These are phyloP conservation scores for Geococcyx californianus DNA, from an alignment of 2,113 vertebrate genomes.

Conservation along the genomic window DNA sequence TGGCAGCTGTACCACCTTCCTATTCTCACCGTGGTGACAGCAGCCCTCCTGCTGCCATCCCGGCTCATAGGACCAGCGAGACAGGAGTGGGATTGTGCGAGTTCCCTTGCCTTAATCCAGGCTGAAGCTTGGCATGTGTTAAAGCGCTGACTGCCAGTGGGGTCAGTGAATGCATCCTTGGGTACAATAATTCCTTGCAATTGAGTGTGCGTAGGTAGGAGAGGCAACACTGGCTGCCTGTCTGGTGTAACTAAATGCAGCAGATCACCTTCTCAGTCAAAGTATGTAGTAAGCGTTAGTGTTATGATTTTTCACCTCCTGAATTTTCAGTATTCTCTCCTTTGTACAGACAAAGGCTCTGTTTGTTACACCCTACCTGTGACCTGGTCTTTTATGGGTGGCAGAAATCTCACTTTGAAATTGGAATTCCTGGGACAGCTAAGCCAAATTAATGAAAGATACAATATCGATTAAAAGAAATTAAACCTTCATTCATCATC, in stretches of 20 bases:
- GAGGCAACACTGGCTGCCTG: neutral
- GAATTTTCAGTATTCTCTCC: neutral
- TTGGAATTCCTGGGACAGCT: neutral
- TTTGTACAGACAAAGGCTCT: neutral
- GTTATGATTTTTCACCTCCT: neutral
- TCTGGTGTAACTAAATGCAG: neutral
- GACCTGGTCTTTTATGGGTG: neutral
- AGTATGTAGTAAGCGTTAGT: fast-evolving
- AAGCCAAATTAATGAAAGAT: neutral
- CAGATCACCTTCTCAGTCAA: neutral
- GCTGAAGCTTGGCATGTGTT: neutral
- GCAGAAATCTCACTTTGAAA: neutral
- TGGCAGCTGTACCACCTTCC: neutral
- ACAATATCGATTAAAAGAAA: neutral
- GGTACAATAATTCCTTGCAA: neutral
- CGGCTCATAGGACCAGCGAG: neutral
- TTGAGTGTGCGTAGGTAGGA: neutral
- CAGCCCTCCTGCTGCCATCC: neutral
- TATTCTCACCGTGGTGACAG: fast-evolving
- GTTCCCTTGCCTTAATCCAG: neutral
- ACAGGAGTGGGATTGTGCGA: neutral
- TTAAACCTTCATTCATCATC: neutral
- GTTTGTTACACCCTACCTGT: neutral
- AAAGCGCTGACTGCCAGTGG: neutral
- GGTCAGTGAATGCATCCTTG: neutral